These are phyloP conservation scores for Heterodera carotae DNA, from an alignment of 1,140 invertebrate species.

Conservation along the genomic window DNA sequence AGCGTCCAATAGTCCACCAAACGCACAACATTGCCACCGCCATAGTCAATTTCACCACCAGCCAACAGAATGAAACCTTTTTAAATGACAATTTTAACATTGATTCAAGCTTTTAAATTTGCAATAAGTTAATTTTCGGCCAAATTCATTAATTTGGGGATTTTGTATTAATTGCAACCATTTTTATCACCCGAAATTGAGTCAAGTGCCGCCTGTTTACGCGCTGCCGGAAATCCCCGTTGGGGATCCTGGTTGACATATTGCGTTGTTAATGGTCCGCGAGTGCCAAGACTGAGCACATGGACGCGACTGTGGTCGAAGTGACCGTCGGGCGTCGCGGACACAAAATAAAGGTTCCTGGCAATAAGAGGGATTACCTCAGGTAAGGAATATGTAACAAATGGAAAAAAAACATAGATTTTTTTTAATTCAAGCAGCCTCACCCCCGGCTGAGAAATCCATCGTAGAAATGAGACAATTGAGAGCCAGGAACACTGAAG, in stretches of 20 bases:
- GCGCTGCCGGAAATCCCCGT: slow-evolving; percentile 56
- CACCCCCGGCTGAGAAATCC: slow-evolving; percentile 63
- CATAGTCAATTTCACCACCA: slow-evolving; percentile 64
- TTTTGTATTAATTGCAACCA: too few relatives aligned
- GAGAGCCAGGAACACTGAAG: slow-evolving; percentile 58
- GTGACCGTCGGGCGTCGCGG: slow-evolving; percentile 60
- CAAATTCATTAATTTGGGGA: too few relatives aligned
- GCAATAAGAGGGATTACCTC: slow-evolving; percentile 22
- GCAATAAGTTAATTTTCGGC: too few relatives aligned
- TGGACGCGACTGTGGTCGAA: slow-evolving; percentile 63
- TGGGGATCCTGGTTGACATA: slow-evolving; percentile 55
- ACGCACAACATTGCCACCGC: slow-evolving; percentile 52
- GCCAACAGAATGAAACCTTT: slow-evolving; percentile 62
- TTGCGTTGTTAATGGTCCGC: slow-evolving; percentile 61
- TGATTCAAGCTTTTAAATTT: too few relatives aligned
- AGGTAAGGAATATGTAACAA: slow-evolving; percentile 9
- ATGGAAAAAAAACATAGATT: slow-evolving; percentile 9
- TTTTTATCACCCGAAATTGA: slow-evolving; percentile 55
- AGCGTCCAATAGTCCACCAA: slow-evolving; percentile 64
- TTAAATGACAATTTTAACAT: too few relatives aligned
- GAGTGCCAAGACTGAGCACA: slow-evolving; percentile 48
- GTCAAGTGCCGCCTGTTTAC: slow-evolving; percentile 62
- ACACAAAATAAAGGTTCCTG: slow-evolving; percentile 60
- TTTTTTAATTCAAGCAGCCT: slow-evolving; percentile 25
- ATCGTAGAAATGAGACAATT: slow-evolving; percentile 64